These are phyloP conservation scores for Scaptomyza reducta DNA, from an alignment of 2,888 invertebrate genomes.

Conservation along the genomic window DNA sequence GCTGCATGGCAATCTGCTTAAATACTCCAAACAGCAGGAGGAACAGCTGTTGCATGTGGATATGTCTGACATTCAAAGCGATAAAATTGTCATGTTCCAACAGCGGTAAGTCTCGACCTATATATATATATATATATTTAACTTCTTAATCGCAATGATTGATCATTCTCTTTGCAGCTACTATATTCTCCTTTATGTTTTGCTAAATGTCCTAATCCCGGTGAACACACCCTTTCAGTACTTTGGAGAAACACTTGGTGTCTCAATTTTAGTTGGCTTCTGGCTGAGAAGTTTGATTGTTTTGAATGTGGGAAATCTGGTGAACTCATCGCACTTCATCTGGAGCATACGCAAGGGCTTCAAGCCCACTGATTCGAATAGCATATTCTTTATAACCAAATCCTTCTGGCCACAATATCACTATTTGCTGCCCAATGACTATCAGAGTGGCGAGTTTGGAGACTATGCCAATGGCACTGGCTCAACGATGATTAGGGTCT, in stretches of 20 bases:
- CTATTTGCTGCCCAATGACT: slow-evolving; percentile 91
- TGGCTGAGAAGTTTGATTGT: slow-evolving; percentile 88
- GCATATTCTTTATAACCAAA: slow-evolving; percentile 90
- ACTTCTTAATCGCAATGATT: not conserved
- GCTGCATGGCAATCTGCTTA: slow-evolving; percentile 88
- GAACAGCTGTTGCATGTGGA: slow-evolving; percentile 88
- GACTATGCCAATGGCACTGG: slow-evolving; percentile 88
- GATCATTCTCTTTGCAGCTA: slow-evolving; percentile 85
- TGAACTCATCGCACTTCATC: slow-evolving; percentile 89
- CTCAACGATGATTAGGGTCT: slow-evolving; percentile 89
- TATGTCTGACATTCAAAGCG: slow-evolving; percentile 91
- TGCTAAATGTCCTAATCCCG: slow-evolving; percentile 89
- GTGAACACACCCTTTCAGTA: slow-evolving; percentile 91
- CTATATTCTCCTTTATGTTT: slow-evolving; percentile 88
- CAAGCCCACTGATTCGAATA: slow-evolving; percentile 89
- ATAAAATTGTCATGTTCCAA: slow-evolving; percentile 92
- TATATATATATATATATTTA: too few species aligned
- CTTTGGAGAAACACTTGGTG: slow-evolving; percentile 89
- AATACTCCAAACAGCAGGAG: slow-evolving; percentile 88
- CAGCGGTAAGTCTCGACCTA: slow-evolving; percentile 86
- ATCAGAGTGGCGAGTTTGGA: slow-evolving; percentile 92
- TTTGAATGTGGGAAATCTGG: slow-evolving; percentile 88
- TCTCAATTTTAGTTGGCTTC: slow-evolving; percentile 88
- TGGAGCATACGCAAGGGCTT: slow-evolving; percentile 91
- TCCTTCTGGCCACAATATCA: slow-evolving; percentile 93